phyloP scores from a whole-genome alignment of 2,797 vertebrate species.

The Pangasius sanitwongsei region DNA sequence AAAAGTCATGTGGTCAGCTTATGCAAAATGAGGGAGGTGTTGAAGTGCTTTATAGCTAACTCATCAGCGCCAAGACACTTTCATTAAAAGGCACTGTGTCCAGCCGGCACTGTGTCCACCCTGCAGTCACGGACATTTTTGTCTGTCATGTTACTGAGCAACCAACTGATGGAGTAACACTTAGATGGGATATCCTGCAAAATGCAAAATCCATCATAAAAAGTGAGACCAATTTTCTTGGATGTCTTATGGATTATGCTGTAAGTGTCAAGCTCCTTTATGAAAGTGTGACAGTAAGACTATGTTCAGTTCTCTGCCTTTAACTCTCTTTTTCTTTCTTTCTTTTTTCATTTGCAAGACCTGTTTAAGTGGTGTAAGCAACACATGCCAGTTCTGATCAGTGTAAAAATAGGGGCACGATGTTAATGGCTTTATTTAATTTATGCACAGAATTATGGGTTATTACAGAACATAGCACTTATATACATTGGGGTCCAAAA shows the following conservation, averaged over 20 bases:
- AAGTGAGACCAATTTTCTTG: background rate
- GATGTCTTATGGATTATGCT: background rate
- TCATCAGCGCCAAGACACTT: background rate
- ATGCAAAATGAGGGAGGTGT: slow-evolving; percentile 15
- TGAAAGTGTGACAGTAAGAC: background rate
- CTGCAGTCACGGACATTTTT: background rate
- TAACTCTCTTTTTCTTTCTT: background rate
- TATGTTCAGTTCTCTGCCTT: background rate
- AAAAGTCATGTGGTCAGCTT: background rate
- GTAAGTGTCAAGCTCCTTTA: background rate
- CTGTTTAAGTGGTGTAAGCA: background rate
- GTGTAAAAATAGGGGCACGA: background rate
- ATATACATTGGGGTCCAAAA: background rate
- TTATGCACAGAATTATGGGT: background rate
- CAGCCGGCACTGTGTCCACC: background rate
- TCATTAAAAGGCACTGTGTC: background rate
- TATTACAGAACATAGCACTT: background rate
- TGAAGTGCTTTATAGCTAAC: background rate
- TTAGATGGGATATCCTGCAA: background rate
- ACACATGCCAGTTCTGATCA: background rate
- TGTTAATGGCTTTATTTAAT: background rate
- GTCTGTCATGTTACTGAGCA: background rate
- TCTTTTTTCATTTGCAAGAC: background rate
- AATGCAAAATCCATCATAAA: background rate
- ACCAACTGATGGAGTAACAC: background rate